Conservation (phyloP, 2,888 invertebrate genomes). For the Anthoptus insignis region DNA sequence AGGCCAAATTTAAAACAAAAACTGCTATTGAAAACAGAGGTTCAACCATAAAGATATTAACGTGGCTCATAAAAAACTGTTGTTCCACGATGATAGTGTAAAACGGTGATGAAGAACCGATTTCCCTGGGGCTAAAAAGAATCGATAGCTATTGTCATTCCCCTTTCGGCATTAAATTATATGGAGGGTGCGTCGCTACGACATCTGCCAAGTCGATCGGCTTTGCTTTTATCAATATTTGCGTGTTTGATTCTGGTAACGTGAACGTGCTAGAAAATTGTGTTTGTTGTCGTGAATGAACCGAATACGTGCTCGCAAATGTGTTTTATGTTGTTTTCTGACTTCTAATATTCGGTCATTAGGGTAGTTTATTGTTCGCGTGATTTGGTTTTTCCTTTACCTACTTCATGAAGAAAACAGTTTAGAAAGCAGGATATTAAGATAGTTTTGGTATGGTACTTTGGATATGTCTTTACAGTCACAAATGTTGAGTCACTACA, state of each 20-base stretch:
- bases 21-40: not conserved
- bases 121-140: constrained; percentile 70
- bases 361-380: constrained; percentile 10
- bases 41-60: constrained; percentile 10
- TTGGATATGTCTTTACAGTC: not conserved
- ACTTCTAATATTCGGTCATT: constrained; percentile 9
- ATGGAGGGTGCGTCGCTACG: constrained; percentile 64
- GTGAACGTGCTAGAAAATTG: constrained; percentile 57
- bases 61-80: constrained; percentile 50
- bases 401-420: too few species aligned
- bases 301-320: constrained; percentile 42
- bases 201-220: constrained; percentile 77
- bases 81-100: constrained; percentile 66
- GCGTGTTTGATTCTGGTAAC: constrained; percentile 72
- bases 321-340: constrained; percentile 31
- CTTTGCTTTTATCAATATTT: constrained; percentile 79
- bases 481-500: not conserved
- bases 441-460: too few species aligned
- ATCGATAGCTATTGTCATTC: constrained; percentile 79
- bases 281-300: constrained; percentile 52
- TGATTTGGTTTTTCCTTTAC: not conserved
- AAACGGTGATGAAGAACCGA: constrained; percentile 66
- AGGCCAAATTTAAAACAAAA: too few species aligned
- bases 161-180: constrained; percentile 76
- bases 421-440: too few species aligned